phyloP scores from a whole-genome alignment of 2,888 invertebrate genomes.

The Oscheius myriophilus region DNA sequence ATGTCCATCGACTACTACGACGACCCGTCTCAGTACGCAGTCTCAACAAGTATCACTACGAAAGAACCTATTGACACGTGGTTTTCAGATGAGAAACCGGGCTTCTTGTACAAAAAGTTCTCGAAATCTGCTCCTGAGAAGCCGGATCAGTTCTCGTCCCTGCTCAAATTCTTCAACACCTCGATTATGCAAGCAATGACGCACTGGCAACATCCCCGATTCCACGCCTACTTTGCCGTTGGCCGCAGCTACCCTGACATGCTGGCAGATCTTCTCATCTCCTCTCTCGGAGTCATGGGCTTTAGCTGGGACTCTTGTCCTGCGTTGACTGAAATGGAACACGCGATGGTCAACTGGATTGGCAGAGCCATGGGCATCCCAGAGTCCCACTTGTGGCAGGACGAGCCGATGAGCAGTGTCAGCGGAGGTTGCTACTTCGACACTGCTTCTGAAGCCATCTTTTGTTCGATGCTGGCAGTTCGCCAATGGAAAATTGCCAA shows the following conservation, averaged over 20 bases:
- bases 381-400: slow-evolving; percentile 23
- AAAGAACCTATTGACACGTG: background rate
- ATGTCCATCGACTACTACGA: slow-evolving; percentile 87
- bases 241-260: slow-evolving; percentile 71
- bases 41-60: slow-evolving; percentile 80
- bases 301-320: slow-evolving; percentile 83
- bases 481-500: slow-evolving; percentile 84
- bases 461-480: slow-evolving; percentile 89
- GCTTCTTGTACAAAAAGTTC: slow-evolving; percentile 7
- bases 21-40: slow-evolving; percentile 82
- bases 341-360: slow-evolving; percentile 37
- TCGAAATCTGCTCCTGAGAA: background rate
- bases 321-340: slow-evolving; percentile 36
- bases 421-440: slow-evolving; percentile 76
- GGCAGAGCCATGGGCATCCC: slow-evolving; percentile 34
- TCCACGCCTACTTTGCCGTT: slow-evolving; percentile 97
- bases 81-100: background rate
- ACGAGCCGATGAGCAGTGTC: background rate
- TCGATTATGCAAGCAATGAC: slow-evolving; percentile 75
- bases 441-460: slow-evolving; percentile 90
- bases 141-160: slow-evolving; percentile 63
- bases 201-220: slow-evolving; percentile 97
- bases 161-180: slow-evolving; percentile 72
- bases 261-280: slow-evolving; percentile 18
- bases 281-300: slow-evolving; percentile 83